These are phyloP conservation scores for Reticulitermes speratus DNA, from an alignment of 1,140 invertebrate genomes.

Conservation along the genomic window DNA sequence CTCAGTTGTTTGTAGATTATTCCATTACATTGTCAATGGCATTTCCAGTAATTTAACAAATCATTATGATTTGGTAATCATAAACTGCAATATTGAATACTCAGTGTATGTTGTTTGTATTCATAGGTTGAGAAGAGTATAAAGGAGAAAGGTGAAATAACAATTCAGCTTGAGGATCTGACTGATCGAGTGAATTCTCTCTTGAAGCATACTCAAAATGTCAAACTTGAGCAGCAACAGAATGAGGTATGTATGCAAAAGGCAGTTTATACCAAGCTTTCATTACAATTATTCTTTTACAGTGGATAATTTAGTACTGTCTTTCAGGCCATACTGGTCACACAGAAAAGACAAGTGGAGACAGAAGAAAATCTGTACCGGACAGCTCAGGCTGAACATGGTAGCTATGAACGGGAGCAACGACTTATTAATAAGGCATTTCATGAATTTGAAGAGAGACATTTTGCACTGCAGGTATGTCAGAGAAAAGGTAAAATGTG, in stretches of 20 bases:
- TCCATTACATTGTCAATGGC: no score
- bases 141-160: constrained; percentile 41
- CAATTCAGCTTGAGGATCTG: constrained; percentile 39
- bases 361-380: constrained; percentile 59
- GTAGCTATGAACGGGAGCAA: constrained; percentile 53
- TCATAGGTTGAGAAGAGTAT: constrained; percentile 46
- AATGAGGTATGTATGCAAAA: constrained; percentile 24
- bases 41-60: no score
- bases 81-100: constrained; percentile 40
- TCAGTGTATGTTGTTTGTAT: constrained; percentile 1
- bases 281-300: no score
- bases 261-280: not conserved
- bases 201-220: constrained; percentile 39
- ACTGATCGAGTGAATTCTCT: constrained; percentile 42
- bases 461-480: constrained; percentile 32
- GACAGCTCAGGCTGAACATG: constrained; percentile 51
- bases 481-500: no score
- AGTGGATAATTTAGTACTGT: not conserved
- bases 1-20: no score
- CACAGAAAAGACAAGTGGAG: constrained; percentile 60
- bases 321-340: constrained; percentile 53
- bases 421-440: constrained; percentile 52
- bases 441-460: constrained; percentile 48
- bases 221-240: constrained; percentile 42
- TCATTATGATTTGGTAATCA: no score